Percentiles rank a stretch among this genome's conserved stretches.
Evolutionary conservation across 2,888 invertebrate species (phyloP).

Genomic region (Torymus tubicola): DNA sequence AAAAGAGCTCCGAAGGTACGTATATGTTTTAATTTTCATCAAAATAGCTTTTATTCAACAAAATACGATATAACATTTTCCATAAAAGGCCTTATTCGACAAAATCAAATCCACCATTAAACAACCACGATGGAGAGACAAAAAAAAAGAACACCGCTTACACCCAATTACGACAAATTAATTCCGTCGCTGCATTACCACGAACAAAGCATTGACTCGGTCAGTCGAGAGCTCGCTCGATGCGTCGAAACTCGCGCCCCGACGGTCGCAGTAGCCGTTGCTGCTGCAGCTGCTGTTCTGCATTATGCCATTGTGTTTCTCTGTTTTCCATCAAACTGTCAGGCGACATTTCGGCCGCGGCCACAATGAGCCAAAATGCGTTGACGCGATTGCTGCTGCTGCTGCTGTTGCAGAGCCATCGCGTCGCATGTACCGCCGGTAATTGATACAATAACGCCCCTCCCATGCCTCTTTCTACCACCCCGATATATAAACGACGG

Average conservation of each 20-base stretch:
- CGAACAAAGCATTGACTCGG: conserved; percentile 29
- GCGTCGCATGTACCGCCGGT: not conserved
- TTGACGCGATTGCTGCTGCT: conserved; percentile 49
- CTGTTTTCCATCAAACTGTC: conserved; percentile 56
- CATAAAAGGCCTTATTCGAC: not conserved
- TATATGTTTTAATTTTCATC: not conserved
- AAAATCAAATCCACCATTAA: not conserved
- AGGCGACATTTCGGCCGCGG: conserved; percentile 40
- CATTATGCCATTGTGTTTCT: conserved; percentile 51
- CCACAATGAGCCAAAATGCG: conserved; percentile 55
- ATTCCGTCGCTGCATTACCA: conserved; percentile 14
- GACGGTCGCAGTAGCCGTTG: not conserved
- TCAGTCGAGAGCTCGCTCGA: not conserved
- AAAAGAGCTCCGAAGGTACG: conserved; percentile 72
- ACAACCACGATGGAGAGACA: not conserved
- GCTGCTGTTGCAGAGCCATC: no score
- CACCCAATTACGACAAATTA: conserved; percentile 32
- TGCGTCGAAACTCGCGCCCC: not conserved
- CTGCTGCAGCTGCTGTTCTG: not conserved
- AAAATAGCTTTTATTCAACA: no score
- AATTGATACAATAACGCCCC: conserved; percentile 47
- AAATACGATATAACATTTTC: not conserved
- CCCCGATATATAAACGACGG: not conserved
- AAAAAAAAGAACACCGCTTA: conserved; percentile 16
- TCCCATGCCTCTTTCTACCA: not conserved